Conservation (phyloP, 2,113 vertebrate genomes). For the Scartelaos histophorus region DNA sequence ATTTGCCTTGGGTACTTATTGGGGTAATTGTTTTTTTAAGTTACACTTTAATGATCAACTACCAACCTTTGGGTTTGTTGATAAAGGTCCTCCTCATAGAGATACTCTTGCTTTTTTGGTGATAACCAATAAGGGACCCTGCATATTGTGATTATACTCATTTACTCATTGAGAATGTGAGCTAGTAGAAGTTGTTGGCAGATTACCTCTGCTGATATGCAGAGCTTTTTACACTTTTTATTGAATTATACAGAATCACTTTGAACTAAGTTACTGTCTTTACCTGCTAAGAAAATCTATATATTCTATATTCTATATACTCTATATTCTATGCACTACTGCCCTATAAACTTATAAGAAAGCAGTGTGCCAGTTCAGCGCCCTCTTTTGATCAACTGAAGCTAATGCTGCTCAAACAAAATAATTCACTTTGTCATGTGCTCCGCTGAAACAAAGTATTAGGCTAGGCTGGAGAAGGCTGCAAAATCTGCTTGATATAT, state of each 20-base stretch:
- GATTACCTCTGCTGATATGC: too few species aligned
- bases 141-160: too few species aligned
- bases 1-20: not conserved
- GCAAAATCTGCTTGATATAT: not conserved
- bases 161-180: too few species aligned
- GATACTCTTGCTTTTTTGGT: not conserved
- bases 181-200: too few species aligned
- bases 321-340: not conserved
- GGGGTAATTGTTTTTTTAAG: not conserved
- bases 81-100: too few species aligned
- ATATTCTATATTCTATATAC: too few species aligned
- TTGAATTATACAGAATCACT: not conserved
- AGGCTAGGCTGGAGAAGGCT: not conserved
- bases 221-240: not conserved
- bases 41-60: not conserved
- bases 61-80: too few species aligned
- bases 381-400: too few species aligned
- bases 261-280: too few species aligned
- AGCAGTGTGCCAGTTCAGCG: not conserved
- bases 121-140: not conserved
- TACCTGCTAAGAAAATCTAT: not conserved
- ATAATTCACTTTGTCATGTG: not conserved
- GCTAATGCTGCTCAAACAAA: not conserved
- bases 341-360: not conserved
- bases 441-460: not conserved